Evolutionary conservation across 2,888 invertebrate genomes (phyloP).

Genomic region (Dynastes grantii): DNA sequence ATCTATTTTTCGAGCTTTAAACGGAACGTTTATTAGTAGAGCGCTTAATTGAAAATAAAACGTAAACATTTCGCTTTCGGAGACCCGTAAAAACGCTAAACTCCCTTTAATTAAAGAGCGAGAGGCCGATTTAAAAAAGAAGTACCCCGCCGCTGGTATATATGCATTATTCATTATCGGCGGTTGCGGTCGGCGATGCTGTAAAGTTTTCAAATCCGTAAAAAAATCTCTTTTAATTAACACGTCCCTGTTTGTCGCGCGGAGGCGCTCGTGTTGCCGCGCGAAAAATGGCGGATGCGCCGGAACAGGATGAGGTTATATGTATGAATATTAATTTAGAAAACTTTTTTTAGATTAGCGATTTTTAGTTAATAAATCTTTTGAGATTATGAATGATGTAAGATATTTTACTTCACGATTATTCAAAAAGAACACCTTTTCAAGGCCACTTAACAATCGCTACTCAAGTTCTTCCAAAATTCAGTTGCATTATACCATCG

Average conservation of each 20-base stretch:
- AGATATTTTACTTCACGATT: not conserved
- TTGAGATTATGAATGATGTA: not conserved
- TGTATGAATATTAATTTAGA: not conserved
- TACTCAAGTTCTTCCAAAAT: no score
- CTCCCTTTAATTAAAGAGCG: not conserved
- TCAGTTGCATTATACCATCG: no score
- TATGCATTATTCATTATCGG: slow-evolving; percentile 7
- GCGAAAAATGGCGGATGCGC: slow-evolving; percentile 2
- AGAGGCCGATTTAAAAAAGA: not conserved
- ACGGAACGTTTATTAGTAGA: not conserved
- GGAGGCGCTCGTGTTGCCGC: not conserved
- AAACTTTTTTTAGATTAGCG: not conserved
- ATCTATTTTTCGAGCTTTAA: not conserved
- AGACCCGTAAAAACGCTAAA: slow-evolving; percentile 1
- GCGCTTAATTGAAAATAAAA: not conserved
- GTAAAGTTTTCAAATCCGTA: not conserved
- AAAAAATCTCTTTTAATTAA: slow-evolving; percentile 13
- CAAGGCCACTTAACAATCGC: no score
- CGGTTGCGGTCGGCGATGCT: not conserved
- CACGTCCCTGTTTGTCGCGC: not conserved
- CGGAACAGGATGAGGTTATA: not conserved
- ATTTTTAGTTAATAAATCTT: not conserved
- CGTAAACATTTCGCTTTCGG: slow-evolving; percentile 1
- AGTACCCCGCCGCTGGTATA: not conserved
- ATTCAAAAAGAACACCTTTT: no score